A percentile compares a stretch with the other conserved stretches of the same genome.
phyloP scores from a whole-genome alignment of 2,797 vertebrate genomes.

The Gallirallus australis region DNA sequence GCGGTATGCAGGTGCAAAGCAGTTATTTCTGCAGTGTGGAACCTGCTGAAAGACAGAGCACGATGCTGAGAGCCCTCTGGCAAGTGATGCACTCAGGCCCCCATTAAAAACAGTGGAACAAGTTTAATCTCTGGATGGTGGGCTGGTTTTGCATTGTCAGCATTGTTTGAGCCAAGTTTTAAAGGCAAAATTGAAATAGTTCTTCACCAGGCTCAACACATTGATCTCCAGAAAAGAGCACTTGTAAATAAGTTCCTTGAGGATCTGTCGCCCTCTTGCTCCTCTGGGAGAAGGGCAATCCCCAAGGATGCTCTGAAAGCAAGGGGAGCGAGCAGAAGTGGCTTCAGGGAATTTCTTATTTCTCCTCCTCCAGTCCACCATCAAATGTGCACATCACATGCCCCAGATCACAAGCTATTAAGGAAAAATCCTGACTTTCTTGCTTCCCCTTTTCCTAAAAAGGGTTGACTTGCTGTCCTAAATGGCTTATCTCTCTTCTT shows the following conservation, averaged over 20 bases:
- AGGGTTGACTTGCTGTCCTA: neutral
- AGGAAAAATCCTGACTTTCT: neutral
- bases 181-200: constrained; percentile 58
- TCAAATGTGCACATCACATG: neutral
- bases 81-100: neutral
- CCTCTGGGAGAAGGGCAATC: neutral
- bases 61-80: neutral
- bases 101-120: constrained; percentile 46
- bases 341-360: neutral
- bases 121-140: constrained; percentile 46
- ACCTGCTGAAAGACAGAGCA: neutral
- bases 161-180: constrained; percentile 61
- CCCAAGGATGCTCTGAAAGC: neutral
- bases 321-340: neutral
- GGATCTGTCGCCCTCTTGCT: neutral
- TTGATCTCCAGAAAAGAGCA: constrained; percentile 44
- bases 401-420: constrained; percentile 9
- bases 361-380: neutral
- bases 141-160: constrained; percentile 46
- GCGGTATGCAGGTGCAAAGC: neutral
- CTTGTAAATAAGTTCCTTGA: constrained; percentile 61
- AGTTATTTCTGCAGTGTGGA: neutral
- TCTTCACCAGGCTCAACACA: constrained; percentile 41
- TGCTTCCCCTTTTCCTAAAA: neutral
- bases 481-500: rapidly evolving